Base-by-base conservation (phyloP, 1,140 invertebrate species). In the Stenopsyche tienmushanensis region DNA sequence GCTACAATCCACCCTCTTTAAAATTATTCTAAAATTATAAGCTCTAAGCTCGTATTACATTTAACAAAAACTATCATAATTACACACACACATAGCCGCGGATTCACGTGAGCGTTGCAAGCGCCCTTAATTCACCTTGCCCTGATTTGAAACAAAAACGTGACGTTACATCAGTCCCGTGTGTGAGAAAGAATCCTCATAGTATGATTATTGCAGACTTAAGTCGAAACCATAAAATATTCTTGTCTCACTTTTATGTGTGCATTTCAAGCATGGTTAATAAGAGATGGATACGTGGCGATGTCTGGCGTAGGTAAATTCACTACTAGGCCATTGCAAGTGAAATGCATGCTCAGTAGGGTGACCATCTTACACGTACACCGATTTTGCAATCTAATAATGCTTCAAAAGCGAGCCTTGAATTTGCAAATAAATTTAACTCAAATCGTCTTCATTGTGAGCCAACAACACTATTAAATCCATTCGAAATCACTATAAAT, bases 81-180 rank as follows among this genome's bases (percentile, higher is more conserved):
- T 13, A 17, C 41, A 44, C 41, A 44, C 7, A 44, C 18, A 44
- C 41, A 13, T 39, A 39, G 29, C 29, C 5, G 29, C 5, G 29
- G 29, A 5, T 44, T n/a, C n/a, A n/a, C n/a, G n/a, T n/a, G n/a
- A n/a, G n/a, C n/a, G n/a, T n/a, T n/a, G n/a, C n/a, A n/a, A 55
- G 29, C 53, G 26, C 26, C 15, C 49, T 44, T 64, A 53, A 64
- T 53, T 64, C 52, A 64, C 62, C 52, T 64, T 64, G 62, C 62
- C 50, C 62, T 41, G 59, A 49, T 50, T 64, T 25, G 10, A 34
- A 64, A 55, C 29, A 2, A 64, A 64, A 64, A 34, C 62, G 62
- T 54, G 62, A 62, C 45, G 59, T 52, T 62, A 49, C 26, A 52
- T 50, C 59, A 62, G 17, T 49, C 23, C 18, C 21, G 50, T 64